Evolutionary conservation across 2,797 vertebrate genomes (phyloP), one percentile per base, ranked within the genome.

Genomic region (Sebastes alutus): DNA sequence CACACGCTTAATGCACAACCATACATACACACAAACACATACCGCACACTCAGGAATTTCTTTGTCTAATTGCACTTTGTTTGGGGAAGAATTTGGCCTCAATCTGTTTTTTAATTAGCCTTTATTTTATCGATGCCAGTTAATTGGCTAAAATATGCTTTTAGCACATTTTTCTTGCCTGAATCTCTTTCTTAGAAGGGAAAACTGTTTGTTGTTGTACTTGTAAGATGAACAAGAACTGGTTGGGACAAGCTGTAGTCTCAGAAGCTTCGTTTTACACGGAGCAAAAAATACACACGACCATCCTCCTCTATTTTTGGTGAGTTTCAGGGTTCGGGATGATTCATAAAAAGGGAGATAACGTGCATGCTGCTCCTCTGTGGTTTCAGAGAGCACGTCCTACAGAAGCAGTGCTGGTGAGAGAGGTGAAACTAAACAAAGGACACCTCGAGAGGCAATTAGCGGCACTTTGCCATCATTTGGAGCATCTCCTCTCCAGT

Each of bases 391-490:
- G 69, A 76, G 70, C 54, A 52, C 20, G 71, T 87, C 61, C 77
- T 72, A 65, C 63, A 87, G 63, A 79, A 25, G 80, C 76, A 73
- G 71, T 6, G 59, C 22, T 65, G 66, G 64, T 46, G 63, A 86
- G 77, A 72, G 75, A 85, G 77, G 80, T 72, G 77, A 81, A 84
- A 72, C 80, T 71, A 89, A 88, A 85, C 83, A 93, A 87, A 89
- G 87, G 75, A 85, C 84, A 78, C 72, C 78, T 82, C 49, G 29
- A 91, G 85, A 89, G 89, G 86, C 84, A 91, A 92, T 93, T 91
- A 92, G 85, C 61, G 11, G 75, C 89, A 82, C 87, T 92, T 87
- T 77, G 77, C 79, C 79, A 69, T 91, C 79, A 69, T 91, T 77
- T 87, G 79, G 86, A 90, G 84, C 78, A 80, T 85, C 88, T 86